Conservation (phyloP, 35 echinoderm and acorn worm genomes). For the Amphiura filiformis region DNA sequence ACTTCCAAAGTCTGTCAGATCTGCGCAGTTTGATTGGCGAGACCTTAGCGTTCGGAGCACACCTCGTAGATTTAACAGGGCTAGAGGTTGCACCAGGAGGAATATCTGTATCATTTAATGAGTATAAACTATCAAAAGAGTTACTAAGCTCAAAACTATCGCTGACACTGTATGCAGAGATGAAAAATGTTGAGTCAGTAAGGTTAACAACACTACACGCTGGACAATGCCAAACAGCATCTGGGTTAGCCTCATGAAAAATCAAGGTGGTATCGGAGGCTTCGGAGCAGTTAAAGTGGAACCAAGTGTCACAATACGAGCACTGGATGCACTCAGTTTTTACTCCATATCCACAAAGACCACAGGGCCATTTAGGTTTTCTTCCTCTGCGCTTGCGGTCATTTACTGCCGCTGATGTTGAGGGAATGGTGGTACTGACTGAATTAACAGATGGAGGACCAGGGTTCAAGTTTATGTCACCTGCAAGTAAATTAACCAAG, state of each 20-base stretch:
- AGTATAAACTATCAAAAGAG: neutral
- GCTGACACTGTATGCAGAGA: too few relatives aligned
- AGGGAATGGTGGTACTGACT: too few relatives aligned
- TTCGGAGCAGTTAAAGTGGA: neutral
- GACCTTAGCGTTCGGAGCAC: too few relatives aligned
- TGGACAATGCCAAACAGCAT: conserved; percentile 14
- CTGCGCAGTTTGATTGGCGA: too few relatives aligned
- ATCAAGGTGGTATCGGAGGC: neutral
- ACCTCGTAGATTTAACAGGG: too few relatives aligned
- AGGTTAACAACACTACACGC: neutral
- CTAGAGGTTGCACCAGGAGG: too few relatives aligned
- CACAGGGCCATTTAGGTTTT: conserved; percentile 30
- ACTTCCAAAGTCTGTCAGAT: too few relatives aligned
- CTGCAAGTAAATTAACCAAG: neutral
- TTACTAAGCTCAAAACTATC: neutral
- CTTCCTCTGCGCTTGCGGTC: neutral
- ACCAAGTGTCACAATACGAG: conserved; percentile 8
- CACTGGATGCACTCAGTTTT: conserved; percentile 22
- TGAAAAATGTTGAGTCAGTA: too few relatives aligned
- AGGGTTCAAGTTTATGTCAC: conserved; percentile 16
- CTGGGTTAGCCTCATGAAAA: neutral
- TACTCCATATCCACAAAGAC: neutral
- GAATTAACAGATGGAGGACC: neutral
- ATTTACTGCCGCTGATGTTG: too few relatives aligned
- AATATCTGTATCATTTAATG: too few relatives aligned